Evolutionary conservation across 2,888 invertebrate species (phyloP).

Genomic region (Petrolisthes cinctipes): DNA sequence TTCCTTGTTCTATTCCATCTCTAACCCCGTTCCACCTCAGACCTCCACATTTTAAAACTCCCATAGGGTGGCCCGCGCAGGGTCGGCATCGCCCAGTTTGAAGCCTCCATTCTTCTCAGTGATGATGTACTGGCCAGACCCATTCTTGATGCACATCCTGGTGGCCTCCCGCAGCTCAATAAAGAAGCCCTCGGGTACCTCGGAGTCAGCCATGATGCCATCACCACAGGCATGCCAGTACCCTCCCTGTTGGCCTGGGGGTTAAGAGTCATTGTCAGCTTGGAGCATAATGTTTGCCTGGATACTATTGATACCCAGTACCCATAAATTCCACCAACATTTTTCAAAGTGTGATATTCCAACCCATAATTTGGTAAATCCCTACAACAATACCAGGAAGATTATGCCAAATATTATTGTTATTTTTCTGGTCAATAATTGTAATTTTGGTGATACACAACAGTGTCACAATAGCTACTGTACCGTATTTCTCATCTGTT

Average conservation of each 20-base stretch:
- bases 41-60: slow-evolving; percentile 80
- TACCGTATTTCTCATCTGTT: neutral
- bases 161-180: slow-evolving; percentile 94
- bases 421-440: too few relatives aligned
- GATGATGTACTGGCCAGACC: slow-evolving; percentile 81
- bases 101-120: slow-evolving; percentile 93
- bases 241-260: slow-evolving; percentile 9
- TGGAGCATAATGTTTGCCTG: neutral
- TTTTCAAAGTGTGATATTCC: neutral
- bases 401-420: too few relatives aligned
- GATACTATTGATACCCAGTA: neutral
- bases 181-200: slow-evolving; percentile 86
- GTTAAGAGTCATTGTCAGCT: neutral
- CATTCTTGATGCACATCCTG: slow-evolving; percentile 87
- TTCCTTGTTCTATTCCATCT: neutral
- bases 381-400: too few relatives aligned
- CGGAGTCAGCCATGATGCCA: slow-evolving; percentile 86
- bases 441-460: neutral
- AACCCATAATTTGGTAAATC: neutral
- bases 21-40: neutral
- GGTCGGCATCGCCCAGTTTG: slow-evolving; percentile 83
- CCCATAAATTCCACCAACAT: neutral
- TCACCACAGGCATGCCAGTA: slow-evolving; percentile 95
- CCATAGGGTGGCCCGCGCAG: slow-evolving; percentile 89
- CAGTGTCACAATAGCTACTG: neutral